Evolutionary conservation across 1,140 invertebrate species (phyloP), one percentile per base, ranked within the genome.

Genomic region (Holotrichia oblita): DNA sequence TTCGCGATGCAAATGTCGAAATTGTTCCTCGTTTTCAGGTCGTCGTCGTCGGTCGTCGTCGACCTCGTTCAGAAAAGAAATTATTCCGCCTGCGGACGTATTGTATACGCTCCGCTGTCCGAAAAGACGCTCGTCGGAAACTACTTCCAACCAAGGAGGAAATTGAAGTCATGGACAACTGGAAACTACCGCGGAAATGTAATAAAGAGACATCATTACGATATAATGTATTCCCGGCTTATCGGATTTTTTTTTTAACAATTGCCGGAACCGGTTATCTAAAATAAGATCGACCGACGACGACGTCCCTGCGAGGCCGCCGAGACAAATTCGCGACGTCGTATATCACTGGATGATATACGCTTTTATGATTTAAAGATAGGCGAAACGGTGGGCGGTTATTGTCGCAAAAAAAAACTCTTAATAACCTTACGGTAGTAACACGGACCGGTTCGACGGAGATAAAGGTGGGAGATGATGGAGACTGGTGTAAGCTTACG

Each of bases 381-480:
- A 34, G 27, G 4, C 4, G 4, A 34, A 34, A 34, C 1, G 1
- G 12, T 2, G 6, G 14, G 6, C 48, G 48, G 48, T 27, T 69
- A 69, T 69, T 69, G 61, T 69, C 61, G 61, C 61, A 69, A 69
- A 69, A 69, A 69, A n/a, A n/a, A n/a, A n/a, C n/a, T n/a, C 61
- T 69, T 69, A 69, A 69, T 69, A 69, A 69, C 8, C 27, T 69
- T 34, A 12, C 22, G 24, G 61, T 69, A 20, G 22, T 12, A 27
- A 20, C 8, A 1, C 12, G 22, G 24, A 69, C 17, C 61, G 61
- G 2, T 24, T 69, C 22, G 14, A 14, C 48, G 17, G 61, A 69
- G 61, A 69, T 69, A 69, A 69, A 69, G 61, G 61, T 69, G 61
- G 24, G 61, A 14, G 61, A 69, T 69, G 61, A 22, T 12, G 61